Conservation (phyloP, 1,140 invertebrate genomes). For the Anoplolepis gracilipes region DNA sequence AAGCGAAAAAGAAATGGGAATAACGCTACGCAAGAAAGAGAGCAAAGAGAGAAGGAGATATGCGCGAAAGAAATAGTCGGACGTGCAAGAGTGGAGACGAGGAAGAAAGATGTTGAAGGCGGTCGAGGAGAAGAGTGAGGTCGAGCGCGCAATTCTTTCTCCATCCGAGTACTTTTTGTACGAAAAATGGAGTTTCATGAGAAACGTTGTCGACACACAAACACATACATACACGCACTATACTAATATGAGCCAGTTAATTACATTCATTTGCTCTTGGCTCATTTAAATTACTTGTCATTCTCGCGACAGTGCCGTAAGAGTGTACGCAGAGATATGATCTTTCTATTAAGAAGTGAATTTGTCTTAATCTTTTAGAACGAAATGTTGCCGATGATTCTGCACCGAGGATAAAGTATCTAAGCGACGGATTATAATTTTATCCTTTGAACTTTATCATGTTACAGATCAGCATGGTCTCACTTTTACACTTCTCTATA, state of each 20-base stretch:
- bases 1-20: slow-evolving; percentile 23
- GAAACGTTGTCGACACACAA: slow-evolving; percentile 18
- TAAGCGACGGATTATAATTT: background rate
- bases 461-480: slow-evolving; percentile 22
- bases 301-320: background rate
- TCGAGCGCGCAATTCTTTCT: slow-evolving; percentile 50
- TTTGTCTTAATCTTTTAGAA: background rate
- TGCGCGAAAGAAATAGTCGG: slow-evolving; percentile 40
- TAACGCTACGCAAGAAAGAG: slow-evolving; percentile 15
- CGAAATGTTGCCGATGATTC: background rate
- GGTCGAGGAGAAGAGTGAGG: slow-evolving; percentile 36
- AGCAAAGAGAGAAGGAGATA: slow-evolving; percentile 41
- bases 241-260: slow-evolving; percentile 64
- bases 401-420: background rate
- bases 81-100: slow-evolving; percentile 58
- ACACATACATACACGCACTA: background rate
- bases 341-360: background rate
- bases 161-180: slow-evolving; percentile 58
- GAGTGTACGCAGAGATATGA: background rate
- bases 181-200: slow-evolving; percentile 73
- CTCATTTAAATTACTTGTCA: background rate
- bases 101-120: slow-evolving; percentile 65
- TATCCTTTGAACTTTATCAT: slow-evolving; percentile 23
- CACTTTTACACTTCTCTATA: slow-evolving; percentile 18
- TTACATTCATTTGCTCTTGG: slow-evolving; percentile 66